Evolutionary conservation across 2,888 invertebrate species (phyloP).

Genomic region (Netelia virgata): DNA sequence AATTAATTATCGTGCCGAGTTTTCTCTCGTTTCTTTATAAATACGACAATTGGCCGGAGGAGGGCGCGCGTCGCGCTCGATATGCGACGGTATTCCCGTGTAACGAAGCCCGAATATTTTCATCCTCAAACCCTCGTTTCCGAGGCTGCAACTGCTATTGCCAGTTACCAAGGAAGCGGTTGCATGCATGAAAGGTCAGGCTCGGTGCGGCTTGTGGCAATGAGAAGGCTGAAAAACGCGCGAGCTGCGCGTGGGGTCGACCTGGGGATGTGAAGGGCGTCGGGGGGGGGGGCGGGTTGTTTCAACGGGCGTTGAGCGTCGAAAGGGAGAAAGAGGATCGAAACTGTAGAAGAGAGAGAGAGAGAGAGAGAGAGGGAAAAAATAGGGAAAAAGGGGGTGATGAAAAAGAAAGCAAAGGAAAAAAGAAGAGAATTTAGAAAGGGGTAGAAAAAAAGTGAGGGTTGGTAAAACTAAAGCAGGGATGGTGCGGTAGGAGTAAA

Average conservation of each 20-base stretch:
- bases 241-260: background rate
- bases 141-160: background rate
- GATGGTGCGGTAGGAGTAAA: no score
- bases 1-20: no score
- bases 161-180: slow-evolving; percentile 11
- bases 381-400: slow-evolving; percentile 61
- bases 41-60: no score
- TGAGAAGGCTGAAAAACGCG: slow-evolving; percentile 14
- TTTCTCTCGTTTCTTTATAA: no score
- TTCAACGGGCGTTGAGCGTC: background rate
- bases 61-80: background rate
- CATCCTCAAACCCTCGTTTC: background rate
- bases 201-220: slow-evolving; percentile 1
- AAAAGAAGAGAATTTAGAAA: slow-evolving; percentile 50
- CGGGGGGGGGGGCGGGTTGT: background rate
- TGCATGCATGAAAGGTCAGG: slow-evolving; percentile 25
- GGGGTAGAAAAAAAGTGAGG: slow-evolving; percentile 27
- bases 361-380: slow-evolving; percentile 26
- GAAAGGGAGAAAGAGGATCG: background rate
- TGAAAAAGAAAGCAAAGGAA: slow-evolving; percentile 8
- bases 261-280: slow-evolving; percentile 24
- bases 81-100: background rate
- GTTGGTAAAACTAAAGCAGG: slow-evolving; percentile 38
- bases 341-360: slow-evolving; percentile 1
- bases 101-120: background rate